Evolutionary conservation across 2,113 vertebrate species (phyloP), one percentile per base, ranked within the genome.

Genomic region (Erythrolamprus reginae): DNA sequence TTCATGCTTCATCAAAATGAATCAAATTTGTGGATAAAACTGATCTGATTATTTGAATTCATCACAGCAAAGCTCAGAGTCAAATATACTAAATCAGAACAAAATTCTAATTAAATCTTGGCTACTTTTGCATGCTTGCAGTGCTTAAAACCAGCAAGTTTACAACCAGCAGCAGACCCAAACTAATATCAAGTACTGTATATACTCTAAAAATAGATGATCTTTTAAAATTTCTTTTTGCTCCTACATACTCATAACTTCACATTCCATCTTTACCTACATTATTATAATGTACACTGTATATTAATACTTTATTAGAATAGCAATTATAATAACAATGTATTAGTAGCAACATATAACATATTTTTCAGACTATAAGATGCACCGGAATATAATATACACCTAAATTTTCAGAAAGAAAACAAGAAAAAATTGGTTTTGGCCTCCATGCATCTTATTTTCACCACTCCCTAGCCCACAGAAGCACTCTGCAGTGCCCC

Each of bases 231-330:
- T 77, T 85, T 19, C 38, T 42, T 52, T 48, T 70, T 86, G 89
- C 47, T 86, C 15, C 38, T 89, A 52, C 88, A 52, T 51, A 77
- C n/a, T 90, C 24, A 28, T 42, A 82, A 26, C 42, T 70, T 84
- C 7, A 45, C 2, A 2, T 82, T 93, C 90, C 88, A 92, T 88
- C 70, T 91, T 77, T 38, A 89, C 38, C 58, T 86, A 89, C 26
- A 58, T 65, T 38, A 38, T 77, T 77, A 33, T 13, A 38, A 33
- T 38, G n/a, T 77, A 33, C 28, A 38, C 17, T 38, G n/a, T 77
- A 77, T 15, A n/a, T 65, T n/a, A 65, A 65, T 65, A 65, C 58
- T 13, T 58, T 15, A 48, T 19, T n/a, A 48, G 47, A 26, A 8
- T 13, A 28, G 42, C 38, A 42, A 48, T 19, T n/a, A 58, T n/a